Percentiles rank a stretch among this genome's conserved stretches.
Conservation (phyloP, 2,797 vertebrate genomes). For the Telmatherina bonti region DNA sequence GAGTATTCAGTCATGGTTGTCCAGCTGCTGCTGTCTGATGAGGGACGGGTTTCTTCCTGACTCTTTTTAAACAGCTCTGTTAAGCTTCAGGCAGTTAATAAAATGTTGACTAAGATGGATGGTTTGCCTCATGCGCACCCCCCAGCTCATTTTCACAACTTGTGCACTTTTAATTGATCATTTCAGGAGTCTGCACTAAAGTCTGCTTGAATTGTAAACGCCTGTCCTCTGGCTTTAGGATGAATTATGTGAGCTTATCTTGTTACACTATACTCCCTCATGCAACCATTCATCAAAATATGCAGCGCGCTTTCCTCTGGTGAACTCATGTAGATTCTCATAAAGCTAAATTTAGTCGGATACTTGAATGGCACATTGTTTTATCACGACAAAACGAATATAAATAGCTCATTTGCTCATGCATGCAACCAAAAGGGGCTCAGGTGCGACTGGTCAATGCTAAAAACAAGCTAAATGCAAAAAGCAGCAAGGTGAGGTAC, state of each 20-base stretch:
- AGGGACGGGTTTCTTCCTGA: constrained; percentile 41
- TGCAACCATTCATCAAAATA: neutral
- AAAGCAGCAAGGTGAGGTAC: neutral
- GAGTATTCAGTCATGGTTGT: constrained; percentile 47
- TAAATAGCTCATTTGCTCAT: neutral
- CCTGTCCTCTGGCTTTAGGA: neutral
- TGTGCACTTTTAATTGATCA: constrained; percentile 1
- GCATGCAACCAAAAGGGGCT: neutral
- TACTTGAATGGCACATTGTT: neutral
- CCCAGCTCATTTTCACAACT: constrained; percentile 20
- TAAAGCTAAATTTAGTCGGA: neutral
- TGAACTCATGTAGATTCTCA: neutral
- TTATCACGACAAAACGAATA: neutral
- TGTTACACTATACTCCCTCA: neutral
- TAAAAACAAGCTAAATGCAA: neutral
- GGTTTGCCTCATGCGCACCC: constrained; percentile 11
- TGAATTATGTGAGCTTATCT: neutral
- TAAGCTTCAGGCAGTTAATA: constrained; percentile 27
- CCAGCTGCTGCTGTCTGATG: constrained; percentile 66
- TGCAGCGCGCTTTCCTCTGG: neutral
- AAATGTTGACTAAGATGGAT: constrained; percentile 58
- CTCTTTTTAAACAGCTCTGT: constrained; percentile 30
- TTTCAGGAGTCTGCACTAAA: neutral
- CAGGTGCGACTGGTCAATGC: neutral
- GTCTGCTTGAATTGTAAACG: neutral